Base-by-base conservation (phyloP, 2,113 vertebrate genomes). In the Saimiri boliviensis region DNA sequence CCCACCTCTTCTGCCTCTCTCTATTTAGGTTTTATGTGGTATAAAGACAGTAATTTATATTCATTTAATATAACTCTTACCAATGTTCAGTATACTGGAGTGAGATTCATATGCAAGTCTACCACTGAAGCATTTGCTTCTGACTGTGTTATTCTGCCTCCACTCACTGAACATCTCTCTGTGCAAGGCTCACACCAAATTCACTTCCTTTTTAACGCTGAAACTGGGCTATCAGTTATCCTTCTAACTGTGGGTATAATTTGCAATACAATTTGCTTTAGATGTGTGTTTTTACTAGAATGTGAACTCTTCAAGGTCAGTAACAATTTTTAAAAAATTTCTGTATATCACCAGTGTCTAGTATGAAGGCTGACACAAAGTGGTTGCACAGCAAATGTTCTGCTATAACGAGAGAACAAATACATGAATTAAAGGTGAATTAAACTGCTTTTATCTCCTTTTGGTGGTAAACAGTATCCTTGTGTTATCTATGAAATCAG, bases 261-360 rank as follows among this genome's bases (percentile, higher is more conserved):
- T 45, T 21, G 23, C 32, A 70, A 82, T 21, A 32, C 54, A 66
- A 54, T 66, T 88, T 84, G 71, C 37, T 80, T 94, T 94, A 85
- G 54, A 80, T 52, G 45, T 77, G 19, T 92, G 49, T 76, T 95
- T 89, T 94, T 47, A 89, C 79, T 74, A 89, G 52, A 95, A 84
- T 45, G 23, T 86, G n/a, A 93, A 87, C 68, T 70, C 56, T 90
- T 84, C 45, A 73, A 91, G 16, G 94, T 91, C 70, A 93, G 91
- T 73, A 93, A 95, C 58, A 93, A 63, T 86, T 83, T 85, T 35
- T 86, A 45, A 54, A 45, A 32, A 63, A 89, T 70, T 93, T 77
- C 56, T 92, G 14, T 91, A 52, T 91, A 52, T 91, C 47, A 87
- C 54, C 45, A 88, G 70, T 0, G 2, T 73, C 37, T 91, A 37